phyloP scores from a whole-genome alignment of 2,113 vertebrate species.

The Axis porcinus region DNA sequence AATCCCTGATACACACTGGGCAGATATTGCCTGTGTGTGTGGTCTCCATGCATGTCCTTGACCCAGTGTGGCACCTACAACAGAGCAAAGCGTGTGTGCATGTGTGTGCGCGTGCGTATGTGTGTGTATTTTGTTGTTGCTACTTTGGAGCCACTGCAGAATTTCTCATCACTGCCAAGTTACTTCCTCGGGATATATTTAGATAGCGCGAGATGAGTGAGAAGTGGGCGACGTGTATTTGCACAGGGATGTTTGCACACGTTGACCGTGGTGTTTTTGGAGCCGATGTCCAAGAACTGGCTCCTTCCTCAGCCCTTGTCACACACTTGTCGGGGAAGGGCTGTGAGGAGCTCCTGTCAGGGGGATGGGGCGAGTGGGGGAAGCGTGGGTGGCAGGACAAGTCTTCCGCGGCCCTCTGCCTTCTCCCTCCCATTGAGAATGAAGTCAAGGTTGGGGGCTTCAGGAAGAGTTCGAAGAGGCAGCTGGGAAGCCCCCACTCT shows the following conservation, averaged over 20 bases:
- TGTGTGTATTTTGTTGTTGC: slow-evolving; percentile 19
- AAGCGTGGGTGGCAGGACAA: background rate
- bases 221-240: slow-evolving; percentile 73
- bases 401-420: background rate
- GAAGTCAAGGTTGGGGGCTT: background rate
- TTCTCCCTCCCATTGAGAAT: background rate
- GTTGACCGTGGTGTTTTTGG: slow-evolving; percentile 74
- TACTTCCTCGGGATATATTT: slow-evolving; percentile 83
- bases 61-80: background rate
- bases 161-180: slow-evolving; percentile 78
- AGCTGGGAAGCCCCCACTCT: background rate
- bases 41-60: background rate
- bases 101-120: background rate
- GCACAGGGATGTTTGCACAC: slow-evolving; percentile 80
- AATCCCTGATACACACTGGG: background rate
- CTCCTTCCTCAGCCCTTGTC: slow-evolving; percentile 71
- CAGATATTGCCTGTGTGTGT: background rate
- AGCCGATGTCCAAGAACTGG: slow-evolving; percentile 74
- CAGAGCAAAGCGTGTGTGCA: background rate
- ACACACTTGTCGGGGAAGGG: slow-evolving; percentile 74
- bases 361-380: too few species aligned
- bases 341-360: slow-evolving; percentile 47
- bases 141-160: slow-evolving; percentile 70
- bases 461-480: background rate
- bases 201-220: slow-evolving; percentile 80